These are phyloP conservation scores for Phymastichus coffea DNA, from an alignment of 1,140 invertebrate genomes.

Conservation along the genomic window DNA sequence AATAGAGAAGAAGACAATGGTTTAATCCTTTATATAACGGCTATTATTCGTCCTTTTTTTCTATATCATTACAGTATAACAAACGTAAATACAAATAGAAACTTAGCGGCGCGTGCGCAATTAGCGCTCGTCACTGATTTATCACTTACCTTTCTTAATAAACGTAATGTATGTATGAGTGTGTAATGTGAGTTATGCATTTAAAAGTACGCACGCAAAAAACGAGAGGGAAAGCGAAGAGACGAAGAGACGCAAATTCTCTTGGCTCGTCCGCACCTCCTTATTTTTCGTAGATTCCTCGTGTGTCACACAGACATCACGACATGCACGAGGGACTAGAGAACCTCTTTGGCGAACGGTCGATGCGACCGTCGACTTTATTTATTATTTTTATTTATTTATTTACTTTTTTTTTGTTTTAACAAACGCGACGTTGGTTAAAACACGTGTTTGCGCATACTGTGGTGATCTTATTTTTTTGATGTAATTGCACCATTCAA, in stretches of 20 bases:
- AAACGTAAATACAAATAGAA: slow-evolving; percentile 51
- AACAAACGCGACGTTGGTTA: slow-evolving; percentile 12
- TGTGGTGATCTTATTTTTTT: no score
- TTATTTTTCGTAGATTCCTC: slow-evolving; percentile 10
- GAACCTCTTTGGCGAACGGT: slow-evolving; percentile 52
- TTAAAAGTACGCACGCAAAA: background rate
- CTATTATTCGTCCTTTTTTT: slow-evolving; percentile 46
- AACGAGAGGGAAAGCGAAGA: background rate
- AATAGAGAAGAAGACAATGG: no score
- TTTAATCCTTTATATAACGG: slow-evolving; percentile 49
- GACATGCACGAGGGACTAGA: slow-evolving; percentile 52
- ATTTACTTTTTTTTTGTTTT: slow-evolving; percentile 8
- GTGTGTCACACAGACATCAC: no score
- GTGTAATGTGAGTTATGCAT: background rate
- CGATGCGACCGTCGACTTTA: slow-evolving; percentile 34
- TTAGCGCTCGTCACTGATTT: slow-evolving; percentile 7
- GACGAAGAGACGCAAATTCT: no score
- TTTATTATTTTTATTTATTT: background rate
- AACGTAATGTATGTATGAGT: slow-evolving; percentile 23
- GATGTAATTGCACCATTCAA: no score
- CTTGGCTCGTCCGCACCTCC: background rate
- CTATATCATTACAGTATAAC: slow-evolving; percentile 40
- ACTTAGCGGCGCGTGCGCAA: slow-evolving; percentile 29
- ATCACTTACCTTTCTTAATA: slow-evolving; percentile 7
- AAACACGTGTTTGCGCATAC: slow-evolving; percentile 16